Percentiles rank a stretch among this genome's conserved stretches.
phyloP scores from a whole-genome alignment of 1,140 invertebrate genomes.

The Ruditapes philippinarum region DNA sequence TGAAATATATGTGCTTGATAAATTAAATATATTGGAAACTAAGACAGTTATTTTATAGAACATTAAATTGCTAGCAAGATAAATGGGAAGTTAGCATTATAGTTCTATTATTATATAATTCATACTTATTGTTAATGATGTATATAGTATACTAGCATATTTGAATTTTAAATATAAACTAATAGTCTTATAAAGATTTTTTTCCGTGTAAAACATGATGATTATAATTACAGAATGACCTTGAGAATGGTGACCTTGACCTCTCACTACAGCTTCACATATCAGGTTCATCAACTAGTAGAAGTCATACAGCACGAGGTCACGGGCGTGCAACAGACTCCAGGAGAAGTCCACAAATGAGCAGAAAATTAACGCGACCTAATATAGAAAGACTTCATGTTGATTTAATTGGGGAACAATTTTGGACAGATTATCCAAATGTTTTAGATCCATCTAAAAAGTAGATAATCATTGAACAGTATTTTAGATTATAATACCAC shows the following conservation, averaged over 20 bases:
- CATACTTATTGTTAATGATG: neutral
- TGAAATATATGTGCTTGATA: too few relatives aligned
- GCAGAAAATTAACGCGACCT: constrained; percentile 37
- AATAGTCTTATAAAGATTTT: too few relatives aligned
- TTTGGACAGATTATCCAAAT: constrained; percentile 93
- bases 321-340: neutral
- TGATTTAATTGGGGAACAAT: constrained; percentile 95
- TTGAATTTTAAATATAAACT: too few relatives aligned
- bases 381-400: constrained; percentile 79
- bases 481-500: too few relatives aligned
- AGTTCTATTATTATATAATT: too few relatives aligned
- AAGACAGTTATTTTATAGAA: too few relatives aligned
- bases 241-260: constrained; percentile 44
- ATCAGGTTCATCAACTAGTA: constrained; percentile 15
- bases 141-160: neutral
- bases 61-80: too few relatives aligned
- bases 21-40: too few relatives aligned
- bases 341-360: neutral
- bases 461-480: too few relatives aligned
- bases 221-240: neutral
- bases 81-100: too few relatives aligned
- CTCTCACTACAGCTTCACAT: constrained; percentile 27
- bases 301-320: neutral
- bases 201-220: too few relatives aligned
- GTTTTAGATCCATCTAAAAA: constrained; percentile 81